These are phyloP conservation scores for Leptodactylus fuscus DNA, from an alignment of 2,113 vertebrate species.

Conservation along the genomic window DNA sequence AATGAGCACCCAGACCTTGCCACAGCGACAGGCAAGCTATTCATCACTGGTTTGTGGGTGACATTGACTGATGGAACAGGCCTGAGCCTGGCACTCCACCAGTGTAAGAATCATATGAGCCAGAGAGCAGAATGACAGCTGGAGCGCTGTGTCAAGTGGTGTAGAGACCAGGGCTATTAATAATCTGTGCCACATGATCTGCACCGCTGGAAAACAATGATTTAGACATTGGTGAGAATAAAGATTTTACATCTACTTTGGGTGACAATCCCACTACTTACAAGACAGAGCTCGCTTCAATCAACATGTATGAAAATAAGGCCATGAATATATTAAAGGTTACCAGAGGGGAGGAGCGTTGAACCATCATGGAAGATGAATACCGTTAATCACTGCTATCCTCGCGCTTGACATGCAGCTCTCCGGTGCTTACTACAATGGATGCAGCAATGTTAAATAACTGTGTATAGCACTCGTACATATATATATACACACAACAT, in stretches of 20 bases:
- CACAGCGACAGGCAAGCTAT: conserved; percentile 80
- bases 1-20: conserved; percentile 77
- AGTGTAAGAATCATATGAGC: conserved; percentile 91
- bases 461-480: neutral
- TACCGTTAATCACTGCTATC: conserved; percentile 62
- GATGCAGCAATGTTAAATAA: conserved; percentile 34
- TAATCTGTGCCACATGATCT: conserved; percentile 95
- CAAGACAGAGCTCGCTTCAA: conserved; percentile 87
- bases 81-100: conserved; percentile 91
- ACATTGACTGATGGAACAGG: conserved; percentile 98
- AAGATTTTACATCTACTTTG: conserved; percentile 85
- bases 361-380: conserved; percentile 48
- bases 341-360: conserved; percentile 63
- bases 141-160: conserved; percentile 98
- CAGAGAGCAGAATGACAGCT: conserved; percentile 94
- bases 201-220: conserved; percentile 77
- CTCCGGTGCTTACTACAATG: conserved; percentile 24
- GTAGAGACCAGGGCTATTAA: conserved; percentile 98
- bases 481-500: neutral
- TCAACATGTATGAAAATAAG: conserved; percentile 87
- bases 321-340: conserved; percentile 86
- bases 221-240: conserved; percentile 85
- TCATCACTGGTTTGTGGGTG: conserved; percentile 92
- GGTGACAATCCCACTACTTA: conserved; percentile 75
- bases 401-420: conserved; percentile 51